Conservation (phyloP, 2,888 invertebrate species). For the Plagiodera versicolora region DNA sequence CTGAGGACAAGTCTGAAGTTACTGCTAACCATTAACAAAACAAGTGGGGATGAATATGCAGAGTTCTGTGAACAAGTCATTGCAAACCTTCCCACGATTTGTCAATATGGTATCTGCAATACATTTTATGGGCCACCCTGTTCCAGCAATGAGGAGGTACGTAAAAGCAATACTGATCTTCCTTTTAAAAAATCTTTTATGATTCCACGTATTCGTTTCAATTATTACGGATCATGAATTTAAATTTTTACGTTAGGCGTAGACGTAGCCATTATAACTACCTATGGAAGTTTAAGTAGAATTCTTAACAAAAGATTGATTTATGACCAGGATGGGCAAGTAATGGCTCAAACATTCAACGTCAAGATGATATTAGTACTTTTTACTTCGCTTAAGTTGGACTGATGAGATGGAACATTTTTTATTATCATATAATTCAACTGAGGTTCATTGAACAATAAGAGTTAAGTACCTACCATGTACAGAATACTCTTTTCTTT, state of each 20-base stretch:
- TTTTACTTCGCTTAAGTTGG: not conserved
- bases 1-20: no score
- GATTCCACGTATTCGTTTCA: constrained; percentile 9
- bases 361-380: not conserved
- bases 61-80: no score
- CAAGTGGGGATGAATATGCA: no score
- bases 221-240: constrained; percentile 11
- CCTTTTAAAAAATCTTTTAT: constrained; percentile 9
- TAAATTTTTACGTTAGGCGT: constrained; percentile 1
- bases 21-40: no score
- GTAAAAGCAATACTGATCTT: constrained; percentile 6
- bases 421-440: no score
- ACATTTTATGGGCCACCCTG: not conserved
- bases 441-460: no score
- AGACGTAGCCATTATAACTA: not conserved
- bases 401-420: not conserved
- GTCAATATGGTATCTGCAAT: not conserved
- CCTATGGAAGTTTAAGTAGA: not conserved
- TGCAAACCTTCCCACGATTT: no score
- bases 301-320: constrained; percentile 6
- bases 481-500: no score
- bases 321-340: constrained; percentile 4
- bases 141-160: not conserved
- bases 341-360: constrained; percentile 2
- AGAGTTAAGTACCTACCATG: no score